phyloP scores from a whole-genome alignment of 2,888 invertebrate genomes.

The Microplitis deprimator region DNA sequence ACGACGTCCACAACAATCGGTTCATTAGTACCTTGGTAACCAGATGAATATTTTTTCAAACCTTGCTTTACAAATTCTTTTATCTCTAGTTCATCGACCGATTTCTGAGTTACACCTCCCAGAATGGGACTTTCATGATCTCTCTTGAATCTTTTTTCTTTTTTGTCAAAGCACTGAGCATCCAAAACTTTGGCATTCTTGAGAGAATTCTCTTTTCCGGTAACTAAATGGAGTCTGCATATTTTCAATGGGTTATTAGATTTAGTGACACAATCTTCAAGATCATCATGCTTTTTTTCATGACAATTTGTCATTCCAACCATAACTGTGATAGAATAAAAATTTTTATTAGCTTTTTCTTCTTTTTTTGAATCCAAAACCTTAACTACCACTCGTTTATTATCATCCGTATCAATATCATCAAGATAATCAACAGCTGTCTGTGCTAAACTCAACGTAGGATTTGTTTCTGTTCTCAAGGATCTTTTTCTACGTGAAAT shows the following conservation, averaged over 20 bases:
- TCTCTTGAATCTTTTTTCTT: slow-evolving; percentile 41
- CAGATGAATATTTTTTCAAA: slow-evolving; percentile 55
- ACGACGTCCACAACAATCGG: slow-evolving; percentile 69
- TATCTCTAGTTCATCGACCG: slow-evolving; percentile 53
- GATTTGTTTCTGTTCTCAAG: slow-evolving; percentile 54
- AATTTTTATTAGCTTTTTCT: slow-evolving; percentile 62
- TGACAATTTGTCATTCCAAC: slow-evolving; percentile 72
- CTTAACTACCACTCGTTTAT: slow-evolving; percentile 71
- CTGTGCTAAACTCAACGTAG: slow-evolving; percentile 70
- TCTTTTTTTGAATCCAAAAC: slow-evolving; percentile 71
- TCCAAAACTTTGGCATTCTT: slow-evolving; percentile 72
- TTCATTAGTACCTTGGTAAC: slow-evolving; percentile 52
- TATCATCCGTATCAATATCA: slow-evolving; percentile 72
- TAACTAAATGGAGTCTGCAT: slow-evolving; percentile 74
- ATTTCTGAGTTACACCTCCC: slow-evolving; percentile 46
- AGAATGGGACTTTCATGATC: slow-evolving; percentile 19
- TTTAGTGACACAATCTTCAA: slow-evolving; percentile 50
- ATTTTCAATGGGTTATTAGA: slow-evolving; percentile 68
- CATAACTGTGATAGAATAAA: slow-evolving; percentile 69
- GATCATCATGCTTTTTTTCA: slow-evolving; percentile 49
- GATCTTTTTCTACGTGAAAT: slow-evolving; percentile 48
- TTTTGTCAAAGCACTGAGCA: slow-evolving; percentile 72
- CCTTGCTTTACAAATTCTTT: slow-evolving; percentile 49
- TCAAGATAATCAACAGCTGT: slow-evolving; percentile 72
- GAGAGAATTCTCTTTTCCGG: slow-evolving; percentile 62